phyloP scores from a whole-genome alignment of 2,888 invertebrate genomes.

The Microctonus brassicae region DNA sequence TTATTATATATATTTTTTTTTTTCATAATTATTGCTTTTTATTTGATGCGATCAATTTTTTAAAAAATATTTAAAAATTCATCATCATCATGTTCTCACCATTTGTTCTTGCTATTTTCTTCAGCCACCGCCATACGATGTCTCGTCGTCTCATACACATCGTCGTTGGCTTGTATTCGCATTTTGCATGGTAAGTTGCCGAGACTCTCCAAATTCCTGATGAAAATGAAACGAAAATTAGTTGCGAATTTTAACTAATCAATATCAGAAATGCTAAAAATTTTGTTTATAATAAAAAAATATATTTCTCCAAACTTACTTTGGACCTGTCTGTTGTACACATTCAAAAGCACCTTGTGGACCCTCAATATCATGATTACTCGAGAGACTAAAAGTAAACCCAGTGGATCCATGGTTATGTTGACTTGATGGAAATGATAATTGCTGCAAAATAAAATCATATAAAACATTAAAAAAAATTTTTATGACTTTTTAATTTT shows the following conservation, averaged over 20 bases:
- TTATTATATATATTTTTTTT: too few species aligned
- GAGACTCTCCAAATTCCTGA: slow-evolving; percentile 81
- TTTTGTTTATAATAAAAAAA: not conserved
- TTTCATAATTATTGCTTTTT: too few species aligned
- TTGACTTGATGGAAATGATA: slow-evolving; percentile 80
- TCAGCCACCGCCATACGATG: slow-evolving; percentile 93
- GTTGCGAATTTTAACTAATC: not conserved
- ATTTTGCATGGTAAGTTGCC: slow-evolving; percentile 90
- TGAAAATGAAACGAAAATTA: not conserved
- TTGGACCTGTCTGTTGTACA: slow-evolving; percentile 78
- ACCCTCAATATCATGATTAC: slow-evolving; percentile 85
- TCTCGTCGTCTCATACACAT: slow-evolving; percentile 93
- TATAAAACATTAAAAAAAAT: slow-evolving; percentile 11
- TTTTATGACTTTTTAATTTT: too few species aligned
- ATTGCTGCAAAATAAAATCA: slow-evolving; percentile 73
- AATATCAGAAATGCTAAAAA: not conserved
- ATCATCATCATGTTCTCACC: slow-evolving; percentile 74
- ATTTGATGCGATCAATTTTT: too few species aligned
- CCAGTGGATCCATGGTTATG: slow-evolving; percentile 71
- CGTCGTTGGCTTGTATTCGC: slow-evolving; percentile 94
- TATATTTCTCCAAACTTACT: slow-evolving; percentile 58
- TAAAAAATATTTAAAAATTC: too few species aligned
- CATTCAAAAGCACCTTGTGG: slow-evolving; percentile 95
- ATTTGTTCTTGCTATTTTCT: slow-evolving; percentile 93
- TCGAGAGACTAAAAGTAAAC: slow-evolving; percentile 85